phyloP scores from a whole-genome alignment of 2,888 invertebrate species.

The Agrilus mali region DNA sequence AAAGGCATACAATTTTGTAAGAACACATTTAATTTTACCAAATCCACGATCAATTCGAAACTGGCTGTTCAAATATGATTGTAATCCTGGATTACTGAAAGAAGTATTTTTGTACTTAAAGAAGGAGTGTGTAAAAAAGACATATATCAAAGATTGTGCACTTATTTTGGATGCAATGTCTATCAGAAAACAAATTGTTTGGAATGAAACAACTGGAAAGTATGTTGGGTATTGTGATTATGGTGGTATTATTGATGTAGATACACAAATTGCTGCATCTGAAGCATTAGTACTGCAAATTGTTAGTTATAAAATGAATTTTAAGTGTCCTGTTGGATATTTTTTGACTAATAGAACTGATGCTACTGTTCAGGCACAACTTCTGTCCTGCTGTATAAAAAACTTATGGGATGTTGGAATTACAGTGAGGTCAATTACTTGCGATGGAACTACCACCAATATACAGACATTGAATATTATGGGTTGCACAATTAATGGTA shows the following conservation, averaged over 20 bases:
- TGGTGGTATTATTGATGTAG: slow-evolving; percentile 5
- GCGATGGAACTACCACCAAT: slow-evolving; percentile 13
- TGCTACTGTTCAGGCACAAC: slow-evolving; percentile 9
- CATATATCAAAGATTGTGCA: slow-evolving; percentile 1
- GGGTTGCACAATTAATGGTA: slow-evolving; percentile 2
- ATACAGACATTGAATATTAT: slow-evolving; percentile 8
- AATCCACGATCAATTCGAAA: slow-evolving; percentile 3
- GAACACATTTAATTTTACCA: slow-evolving; percentile 3
- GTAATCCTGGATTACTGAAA: slow-evolving; percentile 2
- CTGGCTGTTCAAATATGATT: slow-evolving; percentile 3
- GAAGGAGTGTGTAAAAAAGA: neutral
- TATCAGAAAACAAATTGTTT: slow-evolving; percentile 1
- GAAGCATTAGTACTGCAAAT: slow-evolving; percentile 9
- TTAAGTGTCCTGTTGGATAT: slow-evolving; percentile 15
- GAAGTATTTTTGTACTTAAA: slow-evolving; percentile 3
- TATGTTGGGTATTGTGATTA: slow-evolving; percentile 3
- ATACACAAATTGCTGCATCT: slow-evolving; percentile 4
- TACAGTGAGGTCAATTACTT: slow-evolving; percentile 11
- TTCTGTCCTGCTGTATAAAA: slow-evolving; percentile 8
- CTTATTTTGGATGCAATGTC: neutral
- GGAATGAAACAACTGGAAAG: neutral
- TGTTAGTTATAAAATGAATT: slow-evolving; percentile 8
- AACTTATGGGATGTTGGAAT: slow-evolving; percentile 11
- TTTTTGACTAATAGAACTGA: slow-evolving; percentile 13
- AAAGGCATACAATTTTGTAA: slow-evolving; percentile 4